Conservation (phyloP, 2,797 vertebrate genomes). For the Taeniopygia guttata region DNA sequence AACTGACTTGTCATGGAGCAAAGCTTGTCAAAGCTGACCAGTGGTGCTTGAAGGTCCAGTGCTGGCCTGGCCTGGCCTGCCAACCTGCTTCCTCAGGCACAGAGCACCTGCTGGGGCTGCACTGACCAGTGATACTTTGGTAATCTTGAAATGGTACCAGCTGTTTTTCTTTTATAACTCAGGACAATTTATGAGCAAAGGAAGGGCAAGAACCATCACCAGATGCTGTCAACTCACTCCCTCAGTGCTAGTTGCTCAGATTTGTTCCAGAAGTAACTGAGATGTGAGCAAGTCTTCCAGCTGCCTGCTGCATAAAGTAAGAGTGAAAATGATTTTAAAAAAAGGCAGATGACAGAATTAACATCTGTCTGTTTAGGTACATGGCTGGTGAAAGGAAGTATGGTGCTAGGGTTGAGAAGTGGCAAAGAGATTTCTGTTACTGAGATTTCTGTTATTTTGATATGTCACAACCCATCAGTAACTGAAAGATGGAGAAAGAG, state of each 20-base stretch:
- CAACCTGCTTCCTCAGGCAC: not conserved
- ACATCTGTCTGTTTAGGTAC: not conserved
- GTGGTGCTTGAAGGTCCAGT: not conserved
- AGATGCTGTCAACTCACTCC: not conserved
- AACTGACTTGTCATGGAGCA: not conserved
- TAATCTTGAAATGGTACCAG: not conserved
- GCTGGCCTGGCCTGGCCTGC: not conserved
- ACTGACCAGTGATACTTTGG: not conserved
- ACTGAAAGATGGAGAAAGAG: not conserved
- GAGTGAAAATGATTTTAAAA: not conserved
- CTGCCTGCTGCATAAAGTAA: not conserved
- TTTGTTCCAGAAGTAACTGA: not conserved
- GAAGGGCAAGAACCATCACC: not conserved
- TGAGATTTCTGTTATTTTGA: not conserved
- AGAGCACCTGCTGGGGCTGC: not conserved
- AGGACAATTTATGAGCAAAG: not conserved
- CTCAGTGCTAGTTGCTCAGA: not conserved
- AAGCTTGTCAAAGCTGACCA: not conserved
- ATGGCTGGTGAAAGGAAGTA: not conserved
- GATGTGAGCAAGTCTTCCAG: not conserved
- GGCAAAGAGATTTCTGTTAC: not conserved
- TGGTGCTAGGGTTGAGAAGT: not conserved
- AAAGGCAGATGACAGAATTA: not conserved
- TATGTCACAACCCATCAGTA: not conserved
- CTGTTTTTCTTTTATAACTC: not conserved